A percentile compares a stretch with the other conserved stretches of the same genome.
These are phyloP conservation scores for Ganaspis sp. DNA, from an alignment of 1,140 invertebrate genomes.

Conservation along the genomic window DNA sequence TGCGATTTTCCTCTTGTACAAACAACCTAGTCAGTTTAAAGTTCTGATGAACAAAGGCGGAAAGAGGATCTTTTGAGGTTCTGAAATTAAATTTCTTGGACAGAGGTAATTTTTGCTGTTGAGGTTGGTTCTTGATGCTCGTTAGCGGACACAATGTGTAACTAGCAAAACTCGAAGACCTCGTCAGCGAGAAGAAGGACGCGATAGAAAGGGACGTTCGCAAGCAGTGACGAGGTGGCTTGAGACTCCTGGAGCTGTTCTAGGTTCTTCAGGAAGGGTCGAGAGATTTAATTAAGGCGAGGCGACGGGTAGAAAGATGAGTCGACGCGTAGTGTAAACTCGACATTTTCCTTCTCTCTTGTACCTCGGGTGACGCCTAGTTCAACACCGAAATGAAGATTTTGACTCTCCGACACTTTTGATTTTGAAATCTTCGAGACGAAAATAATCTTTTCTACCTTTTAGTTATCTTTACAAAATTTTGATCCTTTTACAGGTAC, in stretches of 20 bases:
- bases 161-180: constrained; percentile 17
- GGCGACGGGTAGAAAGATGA: constrained; percentile 59
- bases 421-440: neutral
- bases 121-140: constrained; percentile 22
- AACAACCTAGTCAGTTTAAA: neutral
- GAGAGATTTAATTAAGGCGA: constrained; percentile 63
- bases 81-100: neutral
- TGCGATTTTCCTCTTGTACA: too few relatives aligned
- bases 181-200: constrained; percentile 16
- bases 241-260: constrained; percentile 5
- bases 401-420: neutral
- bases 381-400: neutral
- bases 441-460: too few relatives aligned
- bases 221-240: constrained; percentile 39
- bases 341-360: constrained; percentile 41
- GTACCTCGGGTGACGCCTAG: neutral
- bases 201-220: constrained; percentile 37
- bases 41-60: neutral
- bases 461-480: too few relatives aligned
- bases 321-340: constrained; percentile 59
- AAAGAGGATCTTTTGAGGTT: neutral
- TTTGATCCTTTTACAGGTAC: too few relatives aligned
- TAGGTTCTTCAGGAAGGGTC: constrained; percentile 56
- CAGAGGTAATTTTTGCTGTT: neutral
- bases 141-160: constrained; percentile 11